phyloP scores from a whole-genome alignment of 2,888 invertebrate species.

The Choristoneura rosaceana region DNA sequence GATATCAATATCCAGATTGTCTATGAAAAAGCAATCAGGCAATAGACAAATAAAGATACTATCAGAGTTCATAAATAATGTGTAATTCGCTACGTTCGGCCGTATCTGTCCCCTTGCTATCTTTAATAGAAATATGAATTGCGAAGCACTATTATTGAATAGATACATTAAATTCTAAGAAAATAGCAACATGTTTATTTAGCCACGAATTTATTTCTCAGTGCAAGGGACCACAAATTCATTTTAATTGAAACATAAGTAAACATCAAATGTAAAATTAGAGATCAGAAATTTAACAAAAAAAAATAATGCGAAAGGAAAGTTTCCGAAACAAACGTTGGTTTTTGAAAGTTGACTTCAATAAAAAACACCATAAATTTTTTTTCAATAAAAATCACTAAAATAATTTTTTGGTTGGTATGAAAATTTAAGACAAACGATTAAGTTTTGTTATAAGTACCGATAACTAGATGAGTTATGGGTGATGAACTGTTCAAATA shows the following conservation, averaged over 20 bases:
- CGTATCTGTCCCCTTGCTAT: slow-evolving; percentile 64
- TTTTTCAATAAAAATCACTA: no score
- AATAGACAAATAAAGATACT: slow-evolving; percentile 70
- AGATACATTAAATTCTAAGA: slow-evolving; percentile 48
- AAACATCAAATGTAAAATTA: no score
- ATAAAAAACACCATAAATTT: no score
- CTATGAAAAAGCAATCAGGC: slow-evolving; percentile 61
- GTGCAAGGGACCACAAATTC: no score
- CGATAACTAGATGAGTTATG: not conserved
- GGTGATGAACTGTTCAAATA: not conserved
- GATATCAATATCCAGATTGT: slow-evolving; percentile 48
- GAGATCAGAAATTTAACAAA: no score
- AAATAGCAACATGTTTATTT: slow-evolving; percentile 63
- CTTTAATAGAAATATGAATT: slow-evolving; percentile 78
- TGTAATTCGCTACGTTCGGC: slow-evolving; percentile 55
- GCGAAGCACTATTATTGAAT: slow-evolving; percentile 73
- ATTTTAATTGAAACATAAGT: no score
- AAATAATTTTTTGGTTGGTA: no score
- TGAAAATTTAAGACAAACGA: no score
- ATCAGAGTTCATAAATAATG: slow-evolving; percentile 73
- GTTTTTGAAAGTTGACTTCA: no score
- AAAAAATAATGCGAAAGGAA: no score
- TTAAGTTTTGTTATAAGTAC: not conserved
- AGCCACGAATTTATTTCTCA: no score
- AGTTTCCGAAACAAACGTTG: no score